Evolutionary conservation across 2,113 vertebrate genomes (phyloP).

Genomic region (Phocoena phocoena): DNA sequence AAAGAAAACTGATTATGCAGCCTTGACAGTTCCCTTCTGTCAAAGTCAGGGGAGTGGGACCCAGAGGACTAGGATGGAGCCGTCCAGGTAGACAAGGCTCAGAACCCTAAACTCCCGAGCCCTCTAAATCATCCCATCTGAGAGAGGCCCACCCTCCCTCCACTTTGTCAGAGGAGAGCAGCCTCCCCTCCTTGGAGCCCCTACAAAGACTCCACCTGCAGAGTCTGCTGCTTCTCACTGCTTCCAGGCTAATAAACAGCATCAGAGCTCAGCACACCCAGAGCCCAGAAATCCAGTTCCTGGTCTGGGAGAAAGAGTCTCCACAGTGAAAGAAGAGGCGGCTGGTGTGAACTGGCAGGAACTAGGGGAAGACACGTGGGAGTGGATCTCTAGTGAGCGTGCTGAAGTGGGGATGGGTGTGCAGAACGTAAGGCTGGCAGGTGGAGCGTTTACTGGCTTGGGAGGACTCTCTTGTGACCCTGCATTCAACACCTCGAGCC

Average conservation of each 20-base stretch:
- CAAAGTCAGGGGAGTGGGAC: background rate
- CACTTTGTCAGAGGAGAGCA: background rate
- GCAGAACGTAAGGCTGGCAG: background rate
- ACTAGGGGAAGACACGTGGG: fast-evolving
- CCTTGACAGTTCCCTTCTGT: background rate
- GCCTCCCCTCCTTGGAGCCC: background rate
- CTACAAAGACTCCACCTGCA: background rate
- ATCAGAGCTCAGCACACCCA: background rate
- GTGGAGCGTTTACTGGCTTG: background rate
- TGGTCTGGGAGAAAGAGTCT: background rate
- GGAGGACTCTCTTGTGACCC: background rate
- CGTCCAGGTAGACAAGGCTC: background rate
- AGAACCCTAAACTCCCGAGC: background rate
- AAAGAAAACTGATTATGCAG: background rate
- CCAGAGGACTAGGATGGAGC: background rate
- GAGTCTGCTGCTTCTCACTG: background rate
- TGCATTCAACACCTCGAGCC: background rate
- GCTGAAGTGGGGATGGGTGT: background rate
- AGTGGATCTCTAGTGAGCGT: background rate
- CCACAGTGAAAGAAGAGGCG: background rate
- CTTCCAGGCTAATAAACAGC: background rate
- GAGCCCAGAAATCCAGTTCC: background rate
- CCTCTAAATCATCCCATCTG: background rate
- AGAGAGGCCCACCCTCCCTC: background rate
- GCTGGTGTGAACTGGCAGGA: background rate